Conservation (phyloP, 2,888 invertebrate genomes). For the Apamea epomidion region DNA sequence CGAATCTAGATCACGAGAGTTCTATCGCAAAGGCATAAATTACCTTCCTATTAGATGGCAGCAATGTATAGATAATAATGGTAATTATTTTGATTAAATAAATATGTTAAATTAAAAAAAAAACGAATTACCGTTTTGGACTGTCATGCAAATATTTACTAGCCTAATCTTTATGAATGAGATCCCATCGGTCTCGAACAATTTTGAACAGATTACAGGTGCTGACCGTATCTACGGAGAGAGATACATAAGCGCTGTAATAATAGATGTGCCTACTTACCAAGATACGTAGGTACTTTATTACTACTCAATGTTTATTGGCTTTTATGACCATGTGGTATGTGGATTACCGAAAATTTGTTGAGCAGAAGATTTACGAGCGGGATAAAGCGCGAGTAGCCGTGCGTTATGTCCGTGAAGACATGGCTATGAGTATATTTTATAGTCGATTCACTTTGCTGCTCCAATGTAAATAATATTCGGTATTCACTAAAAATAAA, state of each 20-base stretch:
- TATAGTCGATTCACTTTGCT: slow-evolving; percentile 68
- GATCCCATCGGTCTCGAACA: slow-evolving; percentile 13
- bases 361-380: slow-evolving; percentile 56
- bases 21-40: too few relatives aligned
- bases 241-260: slow-evolving; percentile 5
- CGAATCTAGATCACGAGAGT: too few relatives aligned
- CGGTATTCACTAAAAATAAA: slow-evolving; percentile 80
- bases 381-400: slow-evolving; percentile 40
- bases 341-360: slow-evolving; percentile 59
- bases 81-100: too few relatives aligned
- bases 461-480: slow-evolving; percentile 76
- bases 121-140: too few relatives aligned
- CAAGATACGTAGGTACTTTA: slow-evolving; percentile 30
- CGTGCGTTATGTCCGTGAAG: slow-evolving; percentile 45
- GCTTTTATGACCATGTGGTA: slow-evolving; percentile 53
- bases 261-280: slow-evolving; percentile 11
- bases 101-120: too few relatives aligned
- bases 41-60: too few relatives aligned
- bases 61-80: too few relatives aligned
- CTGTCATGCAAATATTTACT: too few relatives aligned
- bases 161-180: neutral
- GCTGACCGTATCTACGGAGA: neutral
- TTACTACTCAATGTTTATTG: slow-evolving; percentile 51
- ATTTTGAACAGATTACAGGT: slow-evolving; percentile 19
- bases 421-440: slow-evolving; percentile 59